phyloP scores from a whole-genome alignment of 1,140 invertebrate genomes.

The Bombus breviceps region DNA sequence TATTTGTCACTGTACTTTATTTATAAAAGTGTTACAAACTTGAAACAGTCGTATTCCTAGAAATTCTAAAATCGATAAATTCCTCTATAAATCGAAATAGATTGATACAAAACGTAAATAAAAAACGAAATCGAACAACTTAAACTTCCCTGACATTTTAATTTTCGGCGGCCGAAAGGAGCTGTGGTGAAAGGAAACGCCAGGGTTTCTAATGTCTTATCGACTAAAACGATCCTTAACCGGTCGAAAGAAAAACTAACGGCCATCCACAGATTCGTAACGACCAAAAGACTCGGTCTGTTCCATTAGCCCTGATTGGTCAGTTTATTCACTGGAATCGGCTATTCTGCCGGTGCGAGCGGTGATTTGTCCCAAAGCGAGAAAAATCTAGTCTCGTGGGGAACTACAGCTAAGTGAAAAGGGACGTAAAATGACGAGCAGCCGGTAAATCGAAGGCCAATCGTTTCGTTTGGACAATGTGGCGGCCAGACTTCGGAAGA shows the following conservation, averaged over 20 bases:
- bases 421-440: slow-evolving; percentile 30
- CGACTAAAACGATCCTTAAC: neutral
- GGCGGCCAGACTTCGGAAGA: neutral
- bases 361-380: slow-evolving; percentile 37
- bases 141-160: neutral
- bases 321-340: slow-evolving; percentile 47
- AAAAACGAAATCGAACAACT: neutral
- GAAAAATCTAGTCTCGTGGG: slow-evolving; percentile 10
- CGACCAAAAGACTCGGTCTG: neutral
- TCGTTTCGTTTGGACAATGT: slow-evolving; percentile 27
- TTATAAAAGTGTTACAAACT: too few relatives aligned
- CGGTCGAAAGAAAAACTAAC: slow-evolving; percentile 20
- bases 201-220: neutral
- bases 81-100: too few relatives aligned
- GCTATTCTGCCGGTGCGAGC: neutral
- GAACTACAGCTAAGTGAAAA: neutral
- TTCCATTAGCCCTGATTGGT: slow-evolving; percentile 44
- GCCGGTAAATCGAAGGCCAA: slow-evolving; percentile 32
- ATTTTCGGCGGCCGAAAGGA: neutral
- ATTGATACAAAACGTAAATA: too few relatives aligned
- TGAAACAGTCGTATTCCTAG: too few relatives aligned
- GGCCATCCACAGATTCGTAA: slow-evolving; percentile 30
- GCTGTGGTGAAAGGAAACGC: neutral
- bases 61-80: too few relatives aligned
- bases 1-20: too few relatives aligned